Conservation (phyloP, 2,888 invertebrate genomes). For the Zaprionus lineosus region DNA sequence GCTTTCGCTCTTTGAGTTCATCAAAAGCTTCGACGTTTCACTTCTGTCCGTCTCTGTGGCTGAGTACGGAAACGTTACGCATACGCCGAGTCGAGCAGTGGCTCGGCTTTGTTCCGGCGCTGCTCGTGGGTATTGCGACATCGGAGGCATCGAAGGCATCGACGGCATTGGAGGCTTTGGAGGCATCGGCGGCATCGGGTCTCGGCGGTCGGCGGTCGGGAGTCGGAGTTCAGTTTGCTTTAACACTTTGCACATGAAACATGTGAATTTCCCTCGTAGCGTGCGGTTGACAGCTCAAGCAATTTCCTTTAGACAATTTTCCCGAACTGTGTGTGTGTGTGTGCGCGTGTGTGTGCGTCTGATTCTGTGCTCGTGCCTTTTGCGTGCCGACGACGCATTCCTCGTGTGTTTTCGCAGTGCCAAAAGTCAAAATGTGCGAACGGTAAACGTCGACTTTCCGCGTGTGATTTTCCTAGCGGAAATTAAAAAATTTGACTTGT, state of each 20-base stretch:
- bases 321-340: constrained; percentile 28
- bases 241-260: constrained; percentile 79
- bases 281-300: constrained; percentile 56
- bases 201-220: not conserved
- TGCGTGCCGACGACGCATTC: not conserved
- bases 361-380: constrained; percentile 4
- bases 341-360: constrained; percentile 28
- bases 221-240: constrained; percentile 75
- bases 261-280: constrained; percentile 68
- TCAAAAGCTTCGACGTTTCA: constrained; percentile 44
- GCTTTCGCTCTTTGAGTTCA: constrained; percentile 19
- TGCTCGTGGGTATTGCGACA: constrained; percentile 16
- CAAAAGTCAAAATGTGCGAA: not conserved
- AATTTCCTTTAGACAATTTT: constrained; percentile 44
- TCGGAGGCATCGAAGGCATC: too few species aligned
- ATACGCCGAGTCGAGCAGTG: constrained; percentile 31
- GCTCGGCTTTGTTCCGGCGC: not conserved
- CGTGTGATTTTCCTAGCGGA: too few species aligned
- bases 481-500: too few species aligned
- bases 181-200: constrained; percentile 1
- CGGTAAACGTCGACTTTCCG: too few species aligned
- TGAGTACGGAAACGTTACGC: constrained; percentile 36
- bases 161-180: too few species aligned
- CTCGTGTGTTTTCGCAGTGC: not conserved
- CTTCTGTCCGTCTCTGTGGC: not conserved